Percentiles rank a stretch among this genome's conserved stretches.
These are phyloP conservation scores for Piezodorus guildinii DNA, from an alignment of 1,140 invertebrate species.

Conservation along the genomic window DNA sequence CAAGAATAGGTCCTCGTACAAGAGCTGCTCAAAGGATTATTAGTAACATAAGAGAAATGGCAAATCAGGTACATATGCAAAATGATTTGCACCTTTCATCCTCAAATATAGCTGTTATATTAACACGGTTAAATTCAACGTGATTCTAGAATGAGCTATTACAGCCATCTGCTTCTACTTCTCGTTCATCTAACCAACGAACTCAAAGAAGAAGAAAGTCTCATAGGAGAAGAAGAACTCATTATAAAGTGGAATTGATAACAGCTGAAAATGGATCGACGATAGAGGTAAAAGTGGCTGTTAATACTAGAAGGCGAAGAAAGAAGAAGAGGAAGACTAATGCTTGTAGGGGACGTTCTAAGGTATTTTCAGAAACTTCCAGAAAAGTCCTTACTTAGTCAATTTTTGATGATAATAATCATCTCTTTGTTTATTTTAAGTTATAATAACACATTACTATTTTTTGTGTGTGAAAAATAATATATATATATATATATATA, in stretches of 20 bases:
- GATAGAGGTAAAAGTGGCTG: constrained; percentile 23
- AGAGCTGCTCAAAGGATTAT: constrained; percentile 17
- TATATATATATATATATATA: too few relatives aligned
- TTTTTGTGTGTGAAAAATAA: too few relatives aligned
- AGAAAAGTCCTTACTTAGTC: background rate
- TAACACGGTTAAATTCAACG: constrained; percentile 1
- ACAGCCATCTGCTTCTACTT: constrained; percentile 16
- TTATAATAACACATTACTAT: too few relatives aligned
- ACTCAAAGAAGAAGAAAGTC: background rate
- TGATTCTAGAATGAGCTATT: constrained; percentile 3
- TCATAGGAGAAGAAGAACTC: constrained; percentile 5
- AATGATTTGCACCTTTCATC: background rate
- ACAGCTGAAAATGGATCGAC: constrained; percentile 21
- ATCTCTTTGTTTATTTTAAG: too few relatives aligned
- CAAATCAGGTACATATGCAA: background rate
- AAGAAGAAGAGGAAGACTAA: constrained; percentile 15
- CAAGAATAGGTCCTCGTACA: constrained; percentile 3
- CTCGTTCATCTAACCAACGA: background rate
- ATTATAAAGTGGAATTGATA: constrained; percentile 22
- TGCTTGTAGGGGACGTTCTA: constrained; percentile 3
- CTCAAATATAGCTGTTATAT: background rate
- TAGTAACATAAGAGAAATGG: constrained; percentile 11
- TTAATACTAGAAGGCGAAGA: constrained; percentile 16
- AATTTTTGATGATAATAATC: background rate
- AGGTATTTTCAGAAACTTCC: constrained; percentile 5